Base-by-base conservation (phyloP, 1,140 invertebrate genomes). In the Hestina assimilis region DNA sequence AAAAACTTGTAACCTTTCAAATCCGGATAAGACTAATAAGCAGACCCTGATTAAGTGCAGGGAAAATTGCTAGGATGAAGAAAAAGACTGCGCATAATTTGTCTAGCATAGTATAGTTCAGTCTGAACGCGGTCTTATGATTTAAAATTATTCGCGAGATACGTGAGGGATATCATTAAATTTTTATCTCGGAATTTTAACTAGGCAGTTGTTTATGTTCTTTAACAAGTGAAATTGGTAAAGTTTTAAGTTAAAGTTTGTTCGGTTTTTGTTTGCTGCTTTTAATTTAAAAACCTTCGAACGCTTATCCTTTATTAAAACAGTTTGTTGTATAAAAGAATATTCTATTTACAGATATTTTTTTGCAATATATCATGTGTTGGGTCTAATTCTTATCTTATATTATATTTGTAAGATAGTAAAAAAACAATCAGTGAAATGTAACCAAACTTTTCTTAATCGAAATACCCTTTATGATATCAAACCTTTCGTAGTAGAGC, bases 111-210 rank as follows among this genome's bases (percentile, higher is more conserved):
- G 2, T 19, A 9, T 19, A 38, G 19, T 3, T 2, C 4, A 17
- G 1, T 38, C 14, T 19, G 15, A 19, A 0, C 33, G 15, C 33
- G 33, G 33, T 19, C 15, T 38, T 38, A 38, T 24, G 11, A 6
- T 26, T 43, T 42, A 46, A 54, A 23, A 38, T 6, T 45, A 24
- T 21, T 8, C 20, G 21, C 45, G 29, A 38, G 29, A 54, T 26
- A 26, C 29, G 31, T 26, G 31, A 20, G 14, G 42, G 14, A 45
- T 19, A 31, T 21, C 20, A 19, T 54, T 15, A 54, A 35, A 41
- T 28, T 54, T 45, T 54, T 54, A 54, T 54, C 41, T 45, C 29
- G n/a, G 21, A 54, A 45, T 38, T 54, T 45, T 46, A 54, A 54
- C 20, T 17, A 23, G 19, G 28, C 29, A 45, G 41, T 19, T 54